Conservation (phyloP, 2,888 invertebrate species). For the Pheosia tremula region DNA sequence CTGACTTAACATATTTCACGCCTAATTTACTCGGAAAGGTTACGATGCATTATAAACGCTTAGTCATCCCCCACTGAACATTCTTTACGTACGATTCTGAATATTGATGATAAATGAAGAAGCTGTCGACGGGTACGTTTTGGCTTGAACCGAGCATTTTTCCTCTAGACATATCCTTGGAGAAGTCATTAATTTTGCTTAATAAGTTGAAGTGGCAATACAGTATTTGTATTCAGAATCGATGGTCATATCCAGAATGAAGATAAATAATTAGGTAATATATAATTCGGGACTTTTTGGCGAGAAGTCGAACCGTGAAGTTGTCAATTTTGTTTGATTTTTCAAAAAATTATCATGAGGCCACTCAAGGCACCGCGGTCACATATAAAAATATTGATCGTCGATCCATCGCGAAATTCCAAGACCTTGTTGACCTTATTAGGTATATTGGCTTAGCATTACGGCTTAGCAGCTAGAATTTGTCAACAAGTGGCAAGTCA, state of each 20-base stretch:
- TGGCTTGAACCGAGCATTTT: neutral
- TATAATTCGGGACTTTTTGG: too few relatives aligned
- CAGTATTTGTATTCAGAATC: too few relatives aligned
- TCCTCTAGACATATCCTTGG: neutral
- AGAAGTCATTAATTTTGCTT: neutral
- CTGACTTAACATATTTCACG: conserved; percentile 31
- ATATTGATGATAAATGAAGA: neutral
- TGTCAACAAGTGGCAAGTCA: neutral
- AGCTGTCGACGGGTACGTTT: neutral
- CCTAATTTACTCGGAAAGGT: conserved; percentile 28
- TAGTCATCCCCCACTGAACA: conserved; percentile 11
- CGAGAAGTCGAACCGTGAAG: too few relatives aligned
- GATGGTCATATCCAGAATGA: too few relatives aligned
- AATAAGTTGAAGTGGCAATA: neutral
- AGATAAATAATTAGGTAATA: too few relatives aligned
- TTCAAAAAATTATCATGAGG: too few relatives aligned
- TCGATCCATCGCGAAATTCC: too few relatives aligned
- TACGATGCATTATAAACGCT: conserved; percentile 16
- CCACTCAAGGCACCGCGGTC: too few relatives aligned
- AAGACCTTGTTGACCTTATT: too few relatives aligned
- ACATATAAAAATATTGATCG: too few relatives aligned
- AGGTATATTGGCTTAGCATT: neutral
- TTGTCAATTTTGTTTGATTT: too few relatives aligned
- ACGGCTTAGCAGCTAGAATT: neutral
- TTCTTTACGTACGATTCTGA: conserved; percentile 6